Evolutionary conservation across 2,797 vertebrate genomes (phyloP).

Genomic region (Ptychobarbus kaznakovi): DNA sequence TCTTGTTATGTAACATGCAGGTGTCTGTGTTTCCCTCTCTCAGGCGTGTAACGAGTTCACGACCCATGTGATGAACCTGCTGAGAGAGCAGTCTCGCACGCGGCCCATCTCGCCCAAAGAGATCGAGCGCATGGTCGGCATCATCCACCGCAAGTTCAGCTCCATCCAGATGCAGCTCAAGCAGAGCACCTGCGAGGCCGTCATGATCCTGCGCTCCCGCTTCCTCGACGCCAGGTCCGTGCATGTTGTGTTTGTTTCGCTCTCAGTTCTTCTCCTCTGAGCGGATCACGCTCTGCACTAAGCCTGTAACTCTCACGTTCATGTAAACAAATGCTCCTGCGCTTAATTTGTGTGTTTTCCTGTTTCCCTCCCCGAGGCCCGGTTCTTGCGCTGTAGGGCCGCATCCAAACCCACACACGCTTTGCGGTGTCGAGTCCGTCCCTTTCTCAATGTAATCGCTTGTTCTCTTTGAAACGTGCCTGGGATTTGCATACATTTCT

Average conservation of each 20-base stretch:
- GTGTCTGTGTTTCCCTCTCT: background rate
- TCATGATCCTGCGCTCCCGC: constrained; percentile 98
- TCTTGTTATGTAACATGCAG: background rate
- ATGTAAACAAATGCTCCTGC: constrained; percentile 44
- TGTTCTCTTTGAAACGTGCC: constrained; percentile 77
- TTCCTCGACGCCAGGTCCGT: constrained; percentile 94
- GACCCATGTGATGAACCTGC: constrained; percentile 97
- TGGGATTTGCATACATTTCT: constrained; percentile 82
- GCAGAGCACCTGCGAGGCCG: constrained; percentile 96
- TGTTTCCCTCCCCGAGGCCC: constrained; percentile 15
- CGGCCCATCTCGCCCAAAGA: constrained; percentile 97
- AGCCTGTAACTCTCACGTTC: constrained; percentile 36
- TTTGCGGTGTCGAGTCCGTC: constrained; percentile 68
- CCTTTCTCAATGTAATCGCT: constrained; percentile 78
- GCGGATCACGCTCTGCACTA: constrained; percentile 8
- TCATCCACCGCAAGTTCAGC: constrained; percentile 99
- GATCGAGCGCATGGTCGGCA: constrained; percentile 97
- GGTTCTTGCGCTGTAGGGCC: constrained; percentile 54
- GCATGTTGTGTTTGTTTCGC: background rate
- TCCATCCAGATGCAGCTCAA: constrained; percentile 99
- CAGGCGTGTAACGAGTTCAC: constrained; percentile 98
- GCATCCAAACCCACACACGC: constrained; percentile 62
- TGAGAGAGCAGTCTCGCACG: constrained; percentile 95
- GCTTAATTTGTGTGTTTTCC: constrained; percentile 48
- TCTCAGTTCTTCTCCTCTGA: constrained; percentile 12